Base-by-base conservation (phyloP, 1,140 invertebrate genomes). In the Drosophila kanapiae region DNA sequence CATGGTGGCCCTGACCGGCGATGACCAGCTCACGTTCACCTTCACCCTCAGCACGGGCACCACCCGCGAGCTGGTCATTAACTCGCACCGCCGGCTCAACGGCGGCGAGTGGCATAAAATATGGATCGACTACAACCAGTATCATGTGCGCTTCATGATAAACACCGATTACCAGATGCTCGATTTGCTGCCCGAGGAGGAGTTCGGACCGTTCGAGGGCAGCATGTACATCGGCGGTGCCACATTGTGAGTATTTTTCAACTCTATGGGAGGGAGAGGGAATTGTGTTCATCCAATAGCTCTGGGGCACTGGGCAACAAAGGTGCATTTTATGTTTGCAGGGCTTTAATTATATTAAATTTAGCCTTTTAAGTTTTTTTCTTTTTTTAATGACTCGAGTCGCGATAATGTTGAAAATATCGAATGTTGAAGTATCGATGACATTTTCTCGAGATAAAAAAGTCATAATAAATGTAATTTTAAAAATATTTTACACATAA, bases 71-170 rank as follows among this genome's bases (percentile, higher is more conserved):
- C 93, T 97, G 38, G 96, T 96, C 49, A 96, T 99, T 33, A 96
- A 96, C 86, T 97, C 97, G 14, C 94, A 95, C 72, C 94, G 96
- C 68, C 95, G 96, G 91, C 94, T 99, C 6, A 98, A 98, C 90
- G 96, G 96, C 54, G 98, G 98, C 1, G 97, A 98, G 90, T 99
- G 98, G 98, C 98, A 99, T 91, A 97, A 98, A 93, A 96, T 98
- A 75, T 97, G 97, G 97, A 97, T 98, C 71, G 97, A 98, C 93
- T 98, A 97, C 87, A 98, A 98, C 93, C 95, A 96, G 85, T 97
- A 98, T 93, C 97, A 99, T 92, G 97, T 99, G n/a, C 93, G 97
- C 61, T 98, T 98, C 91, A 98, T 97, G 95, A 96, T 98, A 59
- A 98, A 98, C 91, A 96, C 96, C 35, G 96, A 98, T 80, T 96